Percentiles rank a stretch among this genome's conserved stretches.
Evolutionary conservation across 1,140 invertebrate genomes (phyloP).

Genomic region (Drosophila nebulosa): DNA sequence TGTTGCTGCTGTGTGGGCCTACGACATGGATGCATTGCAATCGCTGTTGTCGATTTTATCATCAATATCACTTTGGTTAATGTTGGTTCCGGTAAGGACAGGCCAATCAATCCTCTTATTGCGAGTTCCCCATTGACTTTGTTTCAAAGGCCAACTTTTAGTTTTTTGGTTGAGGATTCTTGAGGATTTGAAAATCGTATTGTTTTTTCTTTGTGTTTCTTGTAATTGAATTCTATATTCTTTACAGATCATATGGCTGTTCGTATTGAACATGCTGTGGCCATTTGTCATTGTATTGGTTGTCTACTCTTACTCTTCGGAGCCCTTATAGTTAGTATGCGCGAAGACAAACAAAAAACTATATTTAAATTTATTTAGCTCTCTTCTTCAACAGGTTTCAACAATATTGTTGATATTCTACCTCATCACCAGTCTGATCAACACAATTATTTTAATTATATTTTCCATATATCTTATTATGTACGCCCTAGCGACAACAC

Average conservation of each 20-base stretch:
- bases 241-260: background rate
- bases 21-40: conserved; percentile 33
- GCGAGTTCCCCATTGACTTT: too few species aligned
- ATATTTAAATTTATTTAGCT: background rate
- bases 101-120: background rate
- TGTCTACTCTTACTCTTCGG: conserved; percentile 42
- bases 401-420: conserved; percentile 48
- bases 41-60: conserved; percentile 24
- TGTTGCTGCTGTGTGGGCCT: conserved; percentile 41
- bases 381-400: conserved; percentile 20
- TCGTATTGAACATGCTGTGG: conserved; percentile 41
- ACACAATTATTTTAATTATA: conserved; percentile 3
- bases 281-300: conserved; percentile 55
- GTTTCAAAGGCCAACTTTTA: too few species aligned
- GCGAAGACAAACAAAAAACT: too few species aligned
- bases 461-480: background rate
- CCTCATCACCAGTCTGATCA: conserved; percentile 50
- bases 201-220: too few species aligned
- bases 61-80: conserved; percentile 20
- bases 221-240: background rate
- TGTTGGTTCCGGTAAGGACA: conserved; percentile 1
- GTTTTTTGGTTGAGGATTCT: too few species aligned
- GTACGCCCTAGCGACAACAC: background rate
- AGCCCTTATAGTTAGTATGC: conserved; percentile 40
- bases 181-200: too few species aligned